These are phyloP conservation scores for Agrotis segetum DNA, from an alignment of 2,888 invertebrate species.

Conservation along the genomic window DNA sequence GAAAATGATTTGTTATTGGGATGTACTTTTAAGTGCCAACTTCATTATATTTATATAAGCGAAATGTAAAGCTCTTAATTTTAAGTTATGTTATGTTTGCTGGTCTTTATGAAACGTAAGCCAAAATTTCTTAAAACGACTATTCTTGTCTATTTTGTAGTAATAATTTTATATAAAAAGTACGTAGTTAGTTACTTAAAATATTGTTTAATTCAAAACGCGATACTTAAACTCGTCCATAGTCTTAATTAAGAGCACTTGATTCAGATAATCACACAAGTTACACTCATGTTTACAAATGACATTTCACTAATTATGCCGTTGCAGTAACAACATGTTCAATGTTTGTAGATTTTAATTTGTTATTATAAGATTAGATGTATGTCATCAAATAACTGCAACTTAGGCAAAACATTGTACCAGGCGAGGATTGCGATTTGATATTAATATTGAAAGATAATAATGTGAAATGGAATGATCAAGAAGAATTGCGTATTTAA, in stretches of 20 bases:
- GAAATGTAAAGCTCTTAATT: conserved; percentile 36
- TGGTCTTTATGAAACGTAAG: conserved; percentile 56
- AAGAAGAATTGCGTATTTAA: conserved; percentile 3
- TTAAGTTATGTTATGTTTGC: conserved; percentile 60
- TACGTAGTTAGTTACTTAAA: conserved; percentile 32
- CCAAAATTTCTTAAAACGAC: conserved; percentile 52
- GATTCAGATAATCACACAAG: conserved; percentile 32
- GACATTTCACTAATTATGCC: conserved; percentile 9
- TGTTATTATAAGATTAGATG: conserved; percentile 67
- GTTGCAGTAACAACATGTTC: conserved; percentile 44
- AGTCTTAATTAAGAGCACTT: conserved; percentile 19
- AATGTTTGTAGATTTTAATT: conserved; percentile 58
- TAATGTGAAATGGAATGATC: conserved; percentile 6
- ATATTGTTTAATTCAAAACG: conserved; percentile 40
- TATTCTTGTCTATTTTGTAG: conserved; percentile 45
- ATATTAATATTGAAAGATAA: conserved; percentile 15
- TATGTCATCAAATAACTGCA: conserved; percentile 56
- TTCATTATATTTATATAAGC: conserved; percentile 47
- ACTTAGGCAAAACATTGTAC: conserved; percentile 67
- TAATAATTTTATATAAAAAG: conserved; percentile 33
- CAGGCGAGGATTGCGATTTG: conserved; percentile 50
- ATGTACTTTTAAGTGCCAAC: conserved; percentile 56
- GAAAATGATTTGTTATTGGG: conserved; percentile 36
- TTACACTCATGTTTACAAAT: conserved; percentile 27
- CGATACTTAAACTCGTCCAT: conserved; percentile 53